A percentile compares a stretch with the other conserved stretches of the same genome.
Conservation (phyloP, 2,797 vertebrate species). For the Paedocypris micromegethes region DNA sequence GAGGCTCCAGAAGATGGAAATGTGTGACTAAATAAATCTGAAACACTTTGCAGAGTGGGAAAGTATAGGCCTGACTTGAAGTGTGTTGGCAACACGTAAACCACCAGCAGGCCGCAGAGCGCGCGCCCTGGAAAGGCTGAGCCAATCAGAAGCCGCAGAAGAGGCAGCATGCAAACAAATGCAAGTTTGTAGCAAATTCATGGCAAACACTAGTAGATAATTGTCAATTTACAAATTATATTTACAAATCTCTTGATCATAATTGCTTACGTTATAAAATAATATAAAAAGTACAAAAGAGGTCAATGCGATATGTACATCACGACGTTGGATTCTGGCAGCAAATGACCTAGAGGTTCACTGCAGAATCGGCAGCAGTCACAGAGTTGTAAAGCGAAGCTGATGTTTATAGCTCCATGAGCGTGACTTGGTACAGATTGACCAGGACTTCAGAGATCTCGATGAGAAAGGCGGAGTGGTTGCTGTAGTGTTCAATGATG, state of each 20-base stretch:
- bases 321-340: not conserved
- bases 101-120: slow-evolving; percentile 33
- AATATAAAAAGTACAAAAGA: slow-evolving; percentile 43
- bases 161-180: slow-evolving; percentile 49
- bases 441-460: slow-evolving; percentile 75
- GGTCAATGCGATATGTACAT: slow-evolving; percentile 57
- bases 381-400: not conserved
- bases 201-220: slow-evolving; percentile 48
- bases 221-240: slow-evolving; percentile 71
- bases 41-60: slow-evolving; percentile 54
- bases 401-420: slow-evolving; percentile 79
- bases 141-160: slow-evolving; percentile 58
- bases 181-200: slow-evolving; percentile 34
- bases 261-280: slow-evolving; percentile 63
- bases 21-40: slow-evolving; percentile 65
- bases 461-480: slow-evolving; percentile 91
- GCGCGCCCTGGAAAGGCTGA: slow-evolving; percentile 59
- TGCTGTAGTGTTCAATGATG: slow-evolving; percentile 96
- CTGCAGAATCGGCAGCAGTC: slow-evolving; percentile 1
- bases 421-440: slow-evolving; percentile 84
- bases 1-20: slow-evolving; percentile 59
- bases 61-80: slow-evolving; percentile 56
- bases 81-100: slow-evolving; percentile 19
- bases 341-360: too few relatives aligned
- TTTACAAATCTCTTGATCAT: slow-evolving; percentile 58